Conservation (phyloP, 2,888 invertebrate species). For the Quadriops clusia region DNA sequence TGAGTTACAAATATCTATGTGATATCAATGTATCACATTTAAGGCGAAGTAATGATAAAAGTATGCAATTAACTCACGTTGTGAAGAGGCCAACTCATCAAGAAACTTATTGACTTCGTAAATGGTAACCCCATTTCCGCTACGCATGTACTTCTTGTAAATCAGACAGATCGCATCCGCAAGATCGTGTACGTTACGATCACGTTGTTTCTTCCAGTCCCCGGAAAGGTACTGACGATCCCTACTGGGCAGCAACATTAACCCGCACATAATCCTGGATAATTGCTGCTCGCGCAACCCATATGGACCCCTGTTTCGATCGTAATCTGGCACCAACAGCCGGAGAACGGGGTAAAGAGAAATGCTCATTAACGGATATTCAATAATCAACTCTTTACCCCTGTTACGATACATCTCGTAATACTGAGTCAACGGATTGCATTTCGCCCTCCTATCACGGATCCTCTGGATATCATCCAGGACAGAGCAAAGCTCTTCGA, state of each 20-base stretch:
- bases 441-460: too few relatives aligned
- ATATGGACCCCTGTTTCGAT: slow-evolving; percentile 69
- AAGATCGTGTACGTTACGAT: slow-evolving; percentile 75
- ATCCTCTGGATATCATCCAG: too few relatives aligned
- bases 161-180: slow-evolving; percentile 66
- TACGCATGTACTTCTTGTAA: slow-evolving; percentile 44
- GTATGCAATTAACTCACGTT: too few relatives aligned
- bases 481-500: too few relatives aligned
- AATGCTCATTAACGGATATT: slow-evolving; percentile 32
- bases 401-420: slow-evolving; percentile 7
- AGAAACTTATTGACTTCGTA: slow-evolving; percentile 61
- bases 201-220: slow-evolving; percentile 8
- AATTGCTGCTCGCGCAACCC: slow-evolving; percentile 71
- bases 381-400: slow-evolving; percentile 28
- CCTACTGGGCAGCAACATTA: slow-evolving; percentile 60
- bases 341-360: slow-evolving; percentile 65
- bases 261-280: slow-evolving; percentile 59
- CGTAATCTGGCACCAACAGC: slow-evolving; percentile 65
- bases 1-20: too few relatives aligned
- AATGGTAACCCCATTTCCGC: slow-evolving; percentile 44
- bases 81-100: too few relatives aligned
- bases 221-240: slow-evolving; percentile 9
- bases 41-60: too few relatives aligned
- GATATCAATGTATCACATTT: too few relatives aligned
- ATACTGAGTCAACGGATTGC: too few relatives aligned